Percentiles rank a stretch among this genome's conserved stretches.
Conservation (phyloP, 2,888 invertebrate species). For the Petrophora chlorosata region DNA sequence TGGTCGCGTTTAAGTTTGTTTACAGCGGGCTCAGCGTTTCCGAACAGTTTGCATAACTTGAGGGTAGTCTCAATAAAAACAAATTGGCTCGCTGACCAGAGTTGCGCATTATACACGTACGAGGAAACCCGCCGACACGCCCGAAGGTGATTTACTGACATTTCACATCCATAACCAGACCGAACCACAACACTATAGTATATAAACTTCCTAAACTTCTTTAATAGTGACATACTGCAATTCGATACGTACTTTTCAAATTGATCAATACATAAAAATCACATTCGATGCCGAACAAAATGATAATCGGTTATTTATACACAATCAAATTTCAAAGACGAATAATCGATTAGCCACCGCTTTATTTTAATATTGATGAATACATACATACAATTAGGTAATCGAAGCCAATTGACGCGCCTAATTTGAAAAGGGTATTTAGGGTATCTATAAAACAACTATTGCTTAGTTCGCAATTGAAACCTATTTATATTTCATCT, state of each 20-base stretch:
- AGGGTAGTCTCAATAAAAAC: conserved; percentile 83
- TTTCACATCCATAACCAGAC: conserved; percentile 44
- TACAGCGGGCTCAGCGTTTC: conserved; percentile 79
- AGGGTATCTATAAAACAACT: no score
- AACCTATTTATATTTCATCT: no score
- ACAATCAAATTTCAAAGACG: conserved; percentile 26
- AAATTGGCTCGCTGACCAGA: conserved; percentile 79
- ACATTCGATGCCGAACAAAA: conserved; percentile 27
- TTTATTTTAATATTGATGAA: conserved; percentile 20
- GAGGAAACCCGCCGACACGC: conserved; percentile 76
- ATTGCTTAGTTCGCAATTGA: no score
- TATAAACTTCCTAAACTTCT: not conserved
- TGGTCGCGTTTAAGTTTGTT: conserved; percentile 74
- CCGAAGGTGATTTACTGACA: conserved; percentile 71
- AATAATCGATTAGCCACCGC: conserved; percentile 21
- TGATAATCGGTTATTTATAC: conserved; percentile 34
- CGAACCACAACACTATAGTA: not conserved
- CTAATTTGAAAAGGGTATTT: no score
- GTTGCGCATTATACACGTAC: conserved; percentile 79
- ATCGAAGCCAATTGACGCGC: no score
- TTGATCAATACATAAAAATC: conserved; percentile 33
- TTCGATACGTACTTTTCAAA: conserved; percentile 26
- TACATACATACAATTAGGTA: no score
- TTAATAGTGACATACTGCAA: conserved; percentile 11
- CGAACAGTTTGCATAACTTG: conserved; percentile 80